Base-by-base conservation (phyloP, 2,113 vertebrate species). In the Anolis sagrei region DNA sequence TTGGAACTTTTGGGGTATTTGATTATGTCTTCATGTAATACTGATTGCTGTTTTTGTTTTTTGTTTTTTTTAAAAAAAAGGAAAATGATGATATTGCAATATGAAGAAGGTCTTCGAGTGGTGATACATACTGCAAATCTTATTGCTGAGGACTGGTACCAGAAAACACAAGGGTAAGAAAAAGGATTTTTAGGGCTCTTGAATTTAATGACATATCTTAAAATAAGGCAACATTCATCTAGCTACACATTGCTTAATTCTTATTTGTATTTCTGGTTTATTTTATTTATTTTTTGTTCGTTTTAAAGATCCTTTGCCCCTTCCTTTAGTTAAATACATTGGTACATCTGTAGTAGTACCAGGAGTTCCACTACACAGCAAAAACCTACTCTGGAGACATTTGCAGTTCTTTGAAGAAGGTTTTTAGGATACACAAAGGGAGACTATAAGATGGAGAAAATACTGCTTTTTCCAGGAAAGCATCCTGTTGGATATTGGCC, bases 81-180 rank as follows among this genome's bases (percentile, higher is more conserved):
- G 94, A 99, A 99, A 94, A 99, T 99, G 98, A 99, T 99, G 98
- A 86, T 99, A 36, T 91, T 99, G 83, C 97, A 97, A 49, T 99
- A 98, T 0, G 97, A 99, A 87, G 99, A 99, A 96, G 99, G 99
- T 74, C 97, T 99, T 91, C 95, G 99, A 81, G 97, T 99, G 21
- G 95, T 99, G 87, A 98, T 99, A 83, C 96, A 98, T 89, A 99
- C 99, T 6, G 98, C 98, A 76, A 99, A 99, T 95, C 97, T 99
- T 87, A 98, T 99, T 93, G 97, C 92, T 82, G 98, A 95, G 0
- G 99, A 99, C 92, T 99, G 99, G 99, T 97, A 99, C 91, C 98
- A 99, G 96, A 99, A 99, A 92, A 98, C 98, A 62, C 99, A 99
- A 87, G 99, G 99, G 99, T 99, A 89, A 88, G 97, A 84, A 75